Evolutionary conservation across 2,888 invertebrate genomes (phyloP).

Genomic region (Conus canariensis): DNA sequence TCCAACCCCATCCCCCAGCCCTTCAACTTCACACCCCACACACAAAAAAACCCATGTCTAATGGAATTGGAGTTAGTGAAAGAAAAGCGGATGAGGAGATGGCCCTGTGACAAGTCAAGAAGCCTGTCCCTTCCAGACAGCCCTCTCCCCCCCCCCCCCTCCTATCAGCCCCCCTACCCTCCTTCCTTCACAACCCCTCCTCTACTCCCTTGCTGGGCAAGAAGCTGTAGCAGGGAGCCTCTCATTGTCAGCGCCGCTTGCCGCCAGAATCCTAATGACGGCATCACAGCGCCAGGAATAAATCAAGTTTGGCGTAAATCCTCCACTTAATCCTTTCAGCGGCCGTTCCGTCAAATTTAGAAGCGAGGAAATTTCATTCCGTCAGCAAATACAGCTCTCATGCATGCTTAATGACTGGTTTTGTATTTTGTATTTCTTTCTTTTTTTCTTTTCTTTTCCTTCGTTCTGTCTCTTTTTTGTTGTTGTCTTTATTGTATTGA

Average conservation of each 20-base stretch:
- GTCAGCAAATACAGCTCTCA: constrained; percentile 2
- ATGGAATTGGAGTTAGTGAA: constrained; percentile 18
- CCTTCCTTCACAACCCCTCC: too few relatives aligned
- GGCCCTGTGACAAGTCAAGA: constrained; percentile 1
- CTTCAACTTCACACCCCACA: too few relatives aligned
- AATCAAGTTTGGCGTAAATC: constrained; percentile 18
- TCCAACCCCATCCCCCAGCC: too few relatives aligned
- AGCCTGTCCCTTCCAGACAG: neutral
- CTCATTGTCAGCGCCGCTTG: constrained; percentile 5
- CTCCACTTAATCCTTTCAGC: constrained; percentile 14
- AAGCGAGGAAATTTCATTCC: constrained; percentile 13
- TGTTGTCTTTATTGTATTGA: neutral
- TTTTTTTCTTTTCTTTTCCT: neutral
- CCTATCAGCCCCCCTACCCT: too few relatives aligned
- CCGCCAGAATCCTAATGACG: constrained; percentile 9
- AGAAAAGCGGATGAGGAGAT: neutral
- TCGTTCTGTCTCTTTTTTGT: neutral
- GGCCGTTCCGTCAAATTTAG: constrained; percentile 7
- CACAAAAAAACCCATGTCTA: neutral
- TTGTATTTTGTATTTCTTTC: neutral
- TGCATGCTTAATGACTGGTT: neutral
- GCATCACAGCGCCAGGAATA: constrained; percentile 18
- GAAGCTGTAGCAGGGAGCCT: constrained; percentile 11
- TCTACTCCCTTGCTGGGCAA: neutral
- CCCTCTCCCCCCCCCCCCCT: neutral